Base-by-base conservation (phyloP, 2,888 invertebrate species). In the Hirtodrosophila alboralis region DNA sequence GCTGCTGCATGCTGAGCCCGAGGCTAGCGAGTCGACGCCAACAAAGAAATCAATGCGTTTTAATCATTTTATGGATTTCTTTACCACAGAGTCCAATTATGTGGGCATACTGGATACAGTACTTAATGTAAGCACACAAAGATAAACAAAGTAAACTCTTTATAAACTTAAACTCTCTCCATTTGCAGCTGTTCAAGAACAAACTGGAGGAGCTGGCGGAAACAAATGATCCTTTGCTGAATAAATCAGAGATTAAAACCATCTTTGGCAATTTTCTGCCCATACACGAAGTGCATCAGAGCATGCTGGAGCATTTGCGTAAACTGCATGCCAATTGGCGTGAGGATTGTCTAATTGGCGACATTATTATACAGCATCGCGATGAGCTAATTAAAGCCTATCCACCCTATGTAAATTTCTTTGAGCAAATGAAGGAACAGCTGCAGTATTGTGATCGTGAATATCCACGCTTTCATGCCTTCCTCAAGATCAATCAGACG, bases 321-420 rank as follows among this genome's bases (percentile, higher is more conserved):
- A 83, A 85, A 21, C 69, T 91, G 56, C 89, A 90, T 21, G 75
- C 81, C n/a, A 92, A 94, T 66, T 98, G 98, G 97, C 94, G 94
- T 66, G 98, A 98, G 89, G 96, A 97, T 86, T 93, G 93, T 79
- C 93, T 94, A 84, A 95, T 97, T 88, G 98, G 98, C 5, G 94
- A 96, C 87, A 94, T 98, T 78, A 95, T 98, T 89, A 92, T 97
- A 48, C 95, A 95, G 89, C 96, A 96, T 92, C 95, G 96, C 48
- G 95, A 95, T 49, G 97, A 96, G 87, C 92, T 99, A 89, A 93
- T 96, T 75, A 97, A 96, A 91, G 96, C 97, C 1, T 99, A 99
- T 92, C 98, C 98, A 64, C 97, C 98, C 13, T 99, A 98, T 91
- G 96, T 99, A 51, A 99, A 99, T 92, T 98, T 96, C 92, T 98